Evolutionary conservation across 2,113 vertebrate species (phyloP), one percentile per base, ranked within the genome.

Genomic region (Bufo gargarizans): DNA sequence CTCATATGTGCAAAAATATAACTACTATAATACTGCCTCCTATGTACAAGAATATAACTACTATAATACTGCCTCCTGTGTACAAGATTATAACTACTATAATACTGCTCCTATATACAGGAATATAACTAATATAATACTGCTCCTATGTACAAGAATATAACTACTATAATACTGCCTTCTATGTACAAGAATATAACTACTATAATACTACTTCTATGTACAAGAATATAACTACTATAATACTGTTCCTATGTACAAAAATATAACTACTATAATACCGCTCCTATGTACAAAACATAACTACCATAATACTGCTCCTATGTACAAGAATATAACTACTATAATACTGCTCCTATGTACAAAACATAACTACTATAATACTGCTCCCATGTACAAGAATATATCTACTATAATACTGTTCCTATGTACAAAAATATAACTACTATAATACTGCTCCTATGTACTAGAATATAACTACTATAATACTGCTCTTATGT

Each of bases 241-340:
- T 65, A 65, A 65, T 65, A 65, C 17, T 65, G 61, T 20, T 4
- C 65, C 20, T 67, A 67, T 67, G 9, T 67, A 22, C 65, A 67
- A 67, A 20, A 67, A 67, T 67, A 67, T 67, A 67, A 22, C 65
- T 67, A 22, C 65, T 67, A 67, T 67, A 67, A 67, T 67, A 67
- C 65, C 22, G n/a, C 20, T 22, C 65, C 65, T 67, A 67, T 67
- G 4, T 67, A 67, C n/a, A 67, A 67, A 67, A 67, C 22, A 67
- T 67, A 22, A n/a, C 65, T 67, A 67, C 65, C 22, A 67, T 67
- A 67, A 67, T 67, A 67, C 65, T 67, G n/a, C 65, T 11, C 65
- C n/a, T 67, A 67, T 67, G 9, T 67, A 67, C 65, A 67, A 67
- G 65, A 67, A 22, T n/a, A 67, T 67, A 67, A 67, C 65, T 67